Percentiles rank a stretch among this genome's conserved stretches.
These are phyloP conservation scores for Nowickia ferox DNA, from an alignment of 2,888 invertebrate genomes.

Conservation along the genomic window DNA sequence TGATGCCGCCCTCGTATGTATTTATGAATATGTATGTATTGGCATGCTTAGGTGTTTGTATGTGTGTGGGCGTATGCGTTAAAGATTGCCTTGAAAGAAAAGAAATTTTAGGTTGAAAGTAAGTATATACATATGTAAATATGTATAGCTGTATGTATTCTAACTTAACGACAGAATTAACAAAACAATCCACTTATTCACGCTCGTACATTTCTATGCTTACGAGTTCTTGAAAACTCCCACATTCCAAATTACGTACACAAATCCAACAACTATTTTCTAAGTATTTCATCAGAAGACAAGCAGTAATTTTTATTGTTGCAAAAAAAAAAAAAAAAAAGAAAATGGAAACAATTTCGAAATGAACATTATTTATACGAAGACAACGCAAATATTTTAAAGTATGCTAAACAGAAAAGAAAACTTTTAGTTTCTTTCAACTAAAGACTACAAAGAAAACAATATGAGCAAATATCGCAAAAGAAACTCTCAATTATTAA, in stretches of 20 bases:
- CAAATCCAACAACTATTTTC: conserved; percentile 5
- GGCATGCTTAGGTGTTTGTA: not conserved
- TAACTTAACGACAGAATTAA: conserved; percentile 23
- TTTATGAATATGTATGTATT: not conserved
- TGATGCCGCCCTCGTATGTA: no score
- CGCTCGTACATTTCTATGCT: not conserved
- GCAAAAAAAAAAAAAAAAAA: conserved; percentile 5
- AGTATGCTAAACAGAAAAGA: conserved; percentile 43
- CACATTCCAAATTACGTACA: conserved; percentile 2
- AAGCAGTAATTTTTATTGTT: not conserved
- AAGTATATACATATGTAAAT: conserved; percentile 2
- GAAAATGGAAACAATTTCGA: conserved; percentile 40
- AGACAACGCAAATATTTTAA: conserved; percentile 29
- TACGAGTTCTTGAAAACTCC: conserved; percentile 13
- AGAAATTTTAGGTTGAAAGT: conserved; percentile 27
- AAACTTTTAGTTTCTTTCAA: conserved; percentile 40
- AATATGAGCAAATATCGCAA: conserved; percentile 18
- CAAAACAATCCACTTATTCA: conserved; percentile 34
- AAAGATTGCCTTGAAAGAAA: not conserved
- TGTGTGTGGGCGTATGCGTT: conserved; percentile 1
- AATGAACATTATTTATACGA: conserved; percentile 55
- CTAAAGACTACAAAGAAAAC: conserved; percentile 25
- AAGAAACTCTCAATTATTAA: conserved; percentile 27
- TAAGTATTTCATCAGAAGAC: conserved; percentile 35
- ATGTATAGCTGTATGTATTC: not conserved